Base-by-base conservation (phyloP, 2,113 vertebrate species). In the Cephalopholis sonnerati region DNA sequence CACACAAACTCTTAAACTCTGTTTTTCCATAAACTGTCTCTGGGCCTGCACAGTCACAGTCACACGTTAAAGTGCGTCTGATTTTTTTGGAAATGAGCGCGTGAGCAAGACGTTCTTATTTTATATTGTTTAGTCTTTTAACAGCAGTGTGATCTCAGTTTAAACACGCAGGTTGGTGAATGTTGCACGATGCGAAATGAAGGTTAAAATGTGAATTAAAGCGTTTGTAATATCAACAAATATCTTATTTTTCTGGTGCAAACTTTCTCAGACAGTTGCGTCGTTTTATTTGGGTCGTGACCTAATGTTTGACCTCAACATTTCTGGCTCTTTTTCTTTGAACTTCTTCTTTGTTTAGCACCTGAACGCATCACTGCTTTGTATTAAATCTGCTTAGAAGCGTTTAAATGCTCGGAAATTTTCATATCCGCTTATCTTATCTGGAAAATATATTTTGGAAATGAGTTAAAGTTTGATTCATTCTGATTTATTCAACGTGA, bases 281-380 rank as follows among this genome's bases (percentile, higher is more conserved):
- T 55, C 10, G 7, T n/a, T 61, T 72, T 7, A 24, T 16, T 46
- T 24, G 24, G 11, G 2, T 24, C 16, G 0, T 61, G 50, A 64
- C 70, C 65, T 72, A 24, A 6, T 59, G 3, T 71, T 72, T 84
- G 70, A 84, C 74, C 74, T 66, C 5, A 50, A 18, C 54, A 13
- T 4, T 11, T 17, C 16, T 36, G 25, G 17, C 16, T 46, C 2
- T 51, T 32, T 41, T 15, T 17, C 7, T 67, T 5, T 74, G 5
- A n/a, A 2, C 24, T 7, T 15, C 24, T 7, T 7, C n/a, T 3
- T 2, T 44, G 24, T 36, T 63, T 0, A 20, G 51, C 1, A 65
- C 41, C 9, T 72, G 0, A 58, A 44, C 1, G 4, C 25, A 36
- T 11, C 5, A 57, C 15, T 46, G 24, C 17, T 3, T 13, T 9